Evolutionary conservation across 2,888 invertebrate species (phyloP).

Genomic region (Platypus cylindrus): DNA sequence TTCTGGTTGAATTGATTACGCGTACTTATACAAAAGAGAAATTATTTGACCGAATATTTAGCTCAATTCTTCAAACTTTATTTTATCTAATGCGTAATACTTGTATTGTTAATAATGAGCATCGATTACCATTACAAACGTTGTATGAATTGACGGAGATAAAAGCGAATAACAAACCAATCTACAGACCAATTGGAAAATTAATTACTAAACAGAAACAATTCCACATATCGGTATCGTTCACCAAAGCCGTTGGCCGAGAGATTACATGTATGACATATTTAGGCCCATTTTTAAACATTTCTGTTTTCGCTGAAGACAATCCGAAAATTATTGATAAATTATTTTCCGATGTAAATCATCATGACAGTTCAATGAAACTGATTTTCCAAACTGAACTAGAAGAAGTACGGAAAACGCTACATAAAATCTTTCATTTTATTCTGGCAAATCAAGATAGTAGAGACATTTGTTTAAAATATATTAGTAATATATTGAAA

Average conservation of each 20-base stretch:
- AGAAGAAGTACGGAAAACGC: slow-evolving; percentile 59
- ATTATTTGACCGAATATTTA: slow-evolving; percentile 47
- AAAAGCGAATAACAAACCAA: slow-evolving; percentile 61
- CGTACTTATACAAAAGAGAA: slow-evolving; percentile 43
- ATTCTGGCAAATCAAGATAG: slow-evolving; percentile 71
- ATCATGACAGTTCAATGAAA: slow-evolving; percentile 52
- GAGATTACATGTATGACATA: slow-evolving; percentile 77
- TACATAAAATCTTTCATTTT: slow-evolving; percentile 74
- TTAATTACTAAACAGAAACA: slow-evolving; percentile 47
- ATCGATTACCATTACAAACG: slow-evolving; percentile 42
- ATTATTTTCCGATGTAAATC: slow-evolving; percentile 41
- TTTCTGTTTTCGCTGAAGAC: slow-evolving; percentile 90
- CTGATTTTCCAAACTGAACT: slow-evolving; percentile 66
- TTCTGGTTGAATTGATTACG: slow-evolving; percentile 46
- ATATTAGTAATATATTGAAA: slow-evolving; percentile 63
- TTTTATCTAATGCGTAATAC: slow-evolving; percentile 54
- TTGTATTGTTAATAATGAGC: slow-evolving; percentile 55
- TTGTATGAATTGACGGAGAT: slow-evolving; percentile 72
- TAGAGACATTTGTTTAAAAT: slow-evolving; percentile 65
- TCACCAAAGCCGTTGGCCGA: slow-evolving; percentile 57
- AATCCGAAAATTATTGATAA: slow-evolving; percentile 48
- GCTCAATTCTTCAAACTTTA: slow-evolving; percentile 57
- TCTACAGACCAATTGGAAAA: slow-evolving; percentile 62
- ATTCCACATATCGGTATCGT: slow-evolving; percentile 34
- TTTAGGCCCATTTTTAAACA: slow-evolving; percentile 82